These are phyloP conservation scores for Rhynchomys soricoides DNA, from an alignment of 2,113 vertebrate species.

Conservation along the genomic window DNA sequence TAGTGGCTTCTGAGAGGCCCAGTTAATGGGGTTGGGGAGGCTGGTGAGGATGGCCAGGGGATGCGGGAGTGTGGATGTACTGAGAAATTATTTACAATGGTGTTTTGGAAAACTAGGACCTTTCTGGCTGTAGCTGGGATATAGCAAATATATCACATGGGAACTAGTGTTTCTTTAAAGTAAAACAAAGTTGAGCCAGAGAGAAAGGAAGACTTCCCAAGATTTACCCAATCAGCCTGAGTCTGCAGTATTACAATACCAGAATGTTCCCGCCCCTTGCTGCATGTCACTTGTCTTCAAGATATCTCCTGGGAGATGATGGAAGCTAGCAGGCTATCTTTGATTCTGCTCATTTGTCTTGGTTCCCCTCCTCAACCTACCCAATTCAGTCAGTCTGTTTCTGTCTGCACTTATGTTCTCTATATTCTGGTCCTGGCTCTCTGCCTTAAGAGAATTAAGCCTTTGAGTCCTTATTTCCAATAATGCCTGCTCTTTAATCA, in stretches of 20 bases:
- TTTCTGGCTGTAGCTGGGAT: neutral
- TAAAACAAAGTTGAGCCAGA: neutral
- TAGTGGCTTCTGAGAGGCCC: neutral
- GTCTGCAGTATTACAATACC: neutral
- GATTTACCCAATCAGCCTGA: neutral
- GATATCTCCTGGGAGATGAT: neutral
- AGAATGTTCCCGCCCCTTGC: neutral
- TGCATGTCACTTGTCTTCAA: neutral
- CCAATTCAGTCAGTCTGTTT: neutral
- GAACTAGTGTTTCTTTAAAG: neutral
- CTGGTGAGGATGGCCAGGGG: neutral
- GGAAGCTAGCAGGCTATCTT: neutral
- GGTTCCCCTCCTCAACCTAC: neutral
- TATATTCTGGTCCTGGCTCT: neutral
- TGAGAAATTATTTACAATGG: neutral
- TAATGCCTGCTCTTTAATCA: neutral
- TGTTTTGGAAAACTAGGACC: neutral
- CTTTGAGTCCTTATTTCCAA: neutral
- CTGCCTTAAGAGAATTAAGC: neutral
- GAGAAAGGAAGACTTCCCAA: neutral
- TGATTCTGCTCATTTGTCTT: neutral
- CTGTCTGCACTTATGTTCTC: neutral
- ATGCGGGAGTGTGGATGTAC: accelerated
- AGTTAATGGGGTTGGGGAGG: neutral
- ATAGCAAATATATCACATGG: neutral